These are phyloP conservation scores for Philypnodon macrostomus DNA, from an alignment of 2,797 vertebrate species.

Conservation along the genomic window DNA sequence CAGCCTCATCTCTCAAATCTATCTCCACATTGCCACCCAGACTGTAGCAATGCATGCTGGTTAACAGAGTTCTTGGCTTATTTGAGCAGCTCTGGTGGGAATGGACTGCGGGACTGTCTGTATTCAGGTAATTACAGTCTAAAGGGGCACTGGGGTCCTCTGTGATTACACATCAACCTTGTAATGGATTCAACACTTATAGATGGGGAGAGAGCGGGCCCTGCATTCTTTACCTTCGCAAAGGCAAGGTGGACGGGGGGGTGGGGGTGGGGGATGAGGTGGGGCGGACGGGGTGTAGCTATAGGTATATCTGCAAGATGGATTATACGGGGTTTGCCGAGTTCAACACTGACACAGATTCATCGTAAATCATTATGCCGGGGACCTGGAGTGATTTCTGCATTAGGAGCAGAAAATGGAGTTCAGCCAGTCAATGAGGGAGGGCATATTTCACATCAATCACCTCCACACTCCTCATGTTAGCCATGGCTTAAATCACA, in stretches of 20 bases:
- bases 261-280: constrained; percentile 50
- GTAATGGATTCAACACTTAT: constrained; percentile 85
- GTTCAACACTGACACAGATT: constrained; percentile 88
- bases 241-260: constrained; percentile 51
- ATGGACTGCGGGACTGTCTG: constrained; percentile 73
- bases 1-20: constrained; percentile 46
- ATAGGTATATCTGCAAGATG: constrained; percentile 84
- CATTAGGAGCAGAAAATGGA: constrained; percentile 87
- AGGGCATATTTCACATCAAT: constrained; percentile 86
- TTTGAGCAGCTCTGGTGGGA: constrained; percentile 62
- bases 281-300: constrained; percentile 64
- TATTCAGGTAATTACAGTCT: constrained; percentile 81
- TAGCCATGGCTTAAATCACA: constrained; percentile 75
- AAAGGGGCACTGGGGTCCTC: constrained; percentile 75
- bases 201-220: constrained; percentile 56
- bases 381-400: constrained; percentile 84
- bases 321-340: constrained; percentile 83
- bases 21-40: constrained; percentile 50
- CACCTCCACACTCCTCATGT: constrained; percentile 77
- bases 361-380: constrained; percentile 87
- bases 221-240: constrained; percentile 61
- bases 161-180: constrained; percentile 83
- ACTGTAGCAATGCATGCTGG: constrained; percentile 67
- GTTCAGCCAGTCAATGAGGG: constrained; percentile 86
- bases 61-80: constrained; percentile 71